Conservation (phyloP, 2,888 invertebrate genomes). For the Ochlodes sylvanus region DNA sequence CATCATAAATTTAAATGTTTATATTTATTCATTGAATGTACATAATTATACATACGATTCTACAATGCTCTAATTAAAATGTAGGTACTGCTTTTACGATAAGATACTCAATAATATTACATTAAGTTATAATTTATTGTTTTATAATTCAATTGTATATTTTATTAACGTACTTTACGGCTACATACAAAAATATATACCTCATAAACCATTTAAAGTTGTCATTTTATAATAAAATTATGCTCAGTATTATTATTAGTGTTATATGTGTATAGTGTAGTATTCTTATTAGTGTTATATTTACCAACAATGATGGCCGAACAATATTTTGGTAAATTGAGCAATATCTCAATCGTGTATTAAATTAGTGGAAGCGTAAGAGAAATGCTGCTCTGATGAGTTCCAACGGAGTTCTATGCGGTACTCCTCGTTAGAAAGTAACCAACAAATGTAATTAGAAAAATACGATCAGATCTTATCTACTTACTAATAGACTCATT, state of each 20-base stretch:
- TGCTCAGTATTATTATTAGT: neutral
- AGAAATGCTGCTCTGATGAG: too few relatives aligned
- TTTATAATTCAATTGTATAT: neutral
- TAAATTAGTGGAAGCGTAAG: too few relatives aligned
- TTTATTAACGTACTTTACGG: neutral
- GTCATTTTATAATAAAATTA: too few relatives aligned
- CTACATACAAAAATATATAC: conserved; percentile 7
- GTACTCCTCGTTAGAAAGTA: too few relatives aligned
- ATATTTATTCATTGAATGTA: neutral
- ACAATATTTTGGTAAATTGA: neutral
- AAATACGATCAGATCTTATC: too few relatives aligned
- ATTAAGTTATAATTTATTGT: too few relatives aligned
- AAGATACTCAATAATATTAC: neutral
- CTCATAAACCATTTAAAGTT: too few relatives aligned
- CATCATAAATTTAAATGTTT: too few relatives aligned
- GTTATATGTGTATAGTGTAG: too few relatives aligned
- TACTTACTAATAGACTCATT: too few relatives aligned
- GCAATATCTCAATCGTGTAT: neutral
- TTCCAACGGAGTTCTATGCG: too few relatives aligned
- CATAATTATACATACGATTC: neutral
- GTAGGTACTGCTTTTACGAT: neutral
- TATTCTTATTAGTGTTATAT: neutral
- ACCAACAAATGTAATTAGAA: too few relatives aligned
- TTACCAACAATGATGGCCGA: neutral
- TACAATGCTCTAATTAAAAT: neutral